A percentile compares a stretch with the other conserved stretches of the same genome.
Evolutionary conservation across 2,113 vertebrate species (phyloP).

Genomic region (Hippocampus guttulatus): DNA sequence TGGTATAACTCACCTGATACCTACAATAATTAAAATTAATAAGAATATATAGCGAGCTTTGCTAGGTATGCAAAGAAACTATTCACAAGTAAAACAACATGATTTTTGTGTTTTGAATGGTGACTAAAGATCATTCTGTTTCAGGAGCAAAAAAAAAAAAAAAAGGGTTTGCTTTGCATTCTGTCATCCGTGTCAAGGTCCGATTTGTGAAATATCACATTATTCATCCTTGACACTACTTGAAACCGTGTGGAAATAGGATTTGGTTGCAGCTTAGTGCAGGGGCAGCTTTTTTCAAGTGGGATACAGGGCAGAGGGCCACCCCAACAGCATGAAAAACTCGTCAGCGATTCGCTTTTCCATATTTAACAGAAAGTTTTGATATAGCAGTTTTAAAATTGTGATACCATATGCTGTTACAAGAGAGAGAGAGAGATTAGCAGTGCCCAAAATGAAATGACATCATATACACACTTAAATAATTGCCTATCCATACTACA

Average conservation of each 20-base stretch:
- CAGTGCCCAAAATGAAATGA: too few relatives aligned
- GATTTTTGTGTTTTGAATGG: too few relatives aligned
- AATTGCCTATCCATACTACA: too few relatives aligned
- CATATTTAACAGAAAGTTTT: neutral
- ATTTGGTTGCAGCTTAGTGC: neutral
- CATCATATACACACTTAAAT: too few relatives aligned
- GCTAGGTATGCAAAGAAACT: too few relatives aligned
- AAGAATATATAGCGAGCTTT: neutral
- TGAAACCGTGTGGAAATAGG: neutral
- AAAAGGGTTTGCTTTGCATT: too few relatives aligned
- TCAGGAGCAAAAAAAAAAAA: too few relatives aligned
- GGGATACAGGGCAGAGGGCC: neutral
- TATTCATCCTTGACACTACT: neutral
- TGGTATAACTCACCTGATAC: too few relatives aligned
- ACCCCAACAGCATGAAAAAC: neutral
- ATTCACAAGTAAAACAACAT: too few relatives aligned
- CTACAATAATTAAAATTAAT: neutral
- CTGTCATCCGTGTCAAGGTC: neutral
- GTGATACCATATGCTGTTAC: too few relatives aligned
- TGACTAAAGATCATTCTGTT: neutral
- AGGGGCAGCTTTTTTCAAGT: neutral
- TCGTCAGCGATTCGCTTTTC: neutral
- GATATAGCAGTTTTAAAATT: too few relatives aligned
- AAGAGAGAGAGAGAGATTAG: too few relatives aligned
- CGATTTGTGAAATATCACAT: neutral